These are phyloP conservation scores for Dromococcyx pavoninus DNA, from an alignment of 2,797 vertebrate genomes.

Conservation along the genomic window DNA sequence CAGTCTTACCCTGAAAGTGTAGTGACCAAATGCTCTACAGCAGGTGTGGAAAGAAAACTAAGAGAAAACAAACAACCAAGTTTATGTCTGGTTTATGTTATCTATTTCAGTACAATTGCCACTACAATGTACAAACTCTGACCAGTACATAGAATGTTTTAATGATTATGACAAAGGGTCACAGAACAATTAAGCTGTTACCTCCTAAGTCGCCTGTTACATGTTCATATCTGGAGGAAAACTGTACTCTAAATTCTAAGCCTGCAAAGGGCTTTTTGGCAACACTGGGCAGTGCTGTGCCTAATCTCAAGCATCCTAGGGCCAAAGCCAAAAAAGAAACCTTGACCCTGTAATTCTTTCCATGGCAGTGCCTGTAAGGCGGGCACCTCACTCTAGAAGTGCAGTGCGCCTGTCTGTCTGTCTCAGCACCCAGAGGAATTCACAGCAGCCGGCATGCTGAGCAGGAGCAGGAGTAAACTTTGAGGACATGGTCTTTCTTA, in stretches of 20 bases:
- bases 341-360: slow-evolving; percentile 9
- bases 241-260: neutral
- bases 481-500: neutral
- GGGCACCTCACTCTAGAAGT: neutral
- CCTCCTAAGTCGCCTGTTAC: neutral
- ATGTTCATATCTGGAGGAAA: slow-evolving; percentile 28
- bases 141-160: slow-evolving; percentile 44
- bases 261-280: neutral
- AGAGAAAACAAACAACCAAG: neutral
- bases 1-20: neutral
- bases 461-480: neutral
- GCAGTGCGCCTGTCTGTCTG: neutral
- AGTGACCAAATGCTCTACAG: accelerated
- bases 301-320: neutral
- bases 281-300: neutral
- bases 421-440: neutral
- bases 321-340: neutral
- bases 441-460: neutral
- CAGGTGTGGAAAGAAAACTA: slow-evolving; percentile 28
- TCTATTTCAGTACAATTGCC: slow-evolving; percentile 26
- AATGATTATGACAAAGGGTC: slow-evolving; percentile 27
- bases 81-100: slow-evolving; percentile 56
- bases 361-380: neutral
- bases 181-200: slow-evolving; percentile 29
- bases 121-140: neutral